phyloP scores from a whole-genome alignment of 2,113 vertebrate species.

The Marcusenius ussheri region DNA sequence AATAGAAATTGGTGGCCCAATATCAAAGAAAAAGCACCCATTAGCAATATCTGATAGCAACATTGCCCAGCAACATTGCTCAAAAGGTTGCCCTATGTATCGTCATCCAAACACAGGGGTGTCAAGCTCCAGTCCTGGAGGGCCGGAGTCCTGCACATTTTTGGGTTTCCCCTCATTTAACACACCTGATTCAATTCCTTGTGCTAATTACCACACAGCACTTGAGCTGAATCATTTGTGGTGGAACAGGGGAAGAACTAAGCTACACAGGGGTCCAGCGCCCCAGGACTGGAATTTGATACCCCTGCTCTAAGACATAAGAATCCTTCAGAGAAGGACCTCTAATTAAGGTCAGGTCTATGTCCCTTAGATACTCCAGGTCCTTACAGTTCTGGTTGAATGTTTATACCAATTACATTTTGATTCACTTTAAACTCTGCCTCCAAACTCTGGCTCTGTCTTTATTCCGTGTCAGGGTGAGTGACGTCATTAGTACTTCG shows the following conservation, averaged over 20 bases:
- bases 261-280: too few relatives aligned
- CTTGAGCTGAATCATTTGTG: too few relatives aligned
- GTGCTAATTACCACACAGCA: too few relatives aligned
- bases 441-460: neutral
- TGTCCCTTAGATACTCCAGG: neutral
- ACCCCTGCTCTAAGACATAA: neutral
- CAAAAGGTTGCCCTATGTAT: neutral
- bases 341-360: neutral
- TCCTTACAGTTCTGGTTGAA: neutral
- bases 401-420: neutral
- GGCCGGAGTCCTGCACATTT: too few relatives aligned
- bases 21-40: neutral
- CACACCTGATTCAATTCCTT: too few relatives aligned
- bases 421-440: neutral
- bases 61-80: neutral
- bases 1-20: neutral
- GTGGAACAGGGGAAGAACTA: too few relatives aligned
- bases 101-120: neutral
- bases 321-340: neutral
- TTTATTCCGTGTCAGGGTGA: neutral
- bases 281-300: too few relatives aligned
- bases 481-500: neutral
- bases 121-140: too few relatives aligned
- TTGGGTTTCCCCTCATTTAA: too few relatives aligned
- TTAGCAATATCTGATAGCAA: neutral